These are phyloP conservation scores for Dipodomys spectabilis DNA, from an alignment of 2,113 vertebrate species.

Conservation along the genomic window DNA sequence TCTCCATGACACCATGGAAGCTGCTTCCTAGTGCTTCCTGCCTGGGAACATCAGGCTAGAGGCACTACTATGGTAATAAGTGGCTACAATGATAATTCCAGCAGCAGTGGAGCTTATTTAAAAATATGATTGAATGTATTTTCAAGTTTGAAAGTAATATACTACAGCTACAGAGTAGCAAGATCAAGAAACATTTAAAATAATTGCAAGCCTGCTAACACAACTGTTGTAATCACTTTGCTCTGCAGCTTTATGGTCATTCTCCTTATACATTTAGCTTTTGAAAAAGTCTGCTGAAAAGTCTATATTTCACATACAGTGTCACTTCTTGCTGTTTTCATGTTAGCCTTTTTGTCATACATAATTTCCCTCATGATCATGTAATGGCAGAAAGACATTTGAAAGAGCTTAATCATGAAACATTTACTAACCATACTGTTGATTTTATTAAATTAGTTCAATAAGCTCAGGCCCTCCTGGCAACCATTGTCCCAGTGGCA, in stretches of 20 bases:
- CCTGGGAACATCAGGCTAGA: not conserved
- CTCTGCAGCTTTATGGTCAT: conserved; percentile 48
- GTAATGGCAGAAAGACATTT: conserved; percentile 50
- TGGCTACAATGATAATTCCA: not conserved
- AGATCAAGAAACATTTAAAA: conserved; percentile 51
- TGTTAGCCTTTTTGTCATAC: conserved; percentile 55
- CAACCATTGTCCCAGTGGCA: not conserved
- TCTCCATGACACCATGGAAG: not conserved
- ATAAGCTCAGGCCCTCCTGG: not conserved
- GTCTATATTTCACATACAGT: not conserved
- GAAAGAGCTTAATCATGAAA: conserved; percentile 45
- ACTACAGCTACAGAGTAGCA: conserved; percentile 13
- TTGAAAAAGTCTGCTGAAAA: conserved; percentile 46
- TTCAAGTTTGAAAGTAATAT: conserved; percentile 51
- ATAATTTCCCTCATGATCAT: conserved; percentile 52
- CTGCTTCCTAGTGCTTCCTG: not conserved
- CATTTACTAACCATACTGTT: conserved; percentile 48
- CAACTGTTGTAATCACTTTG: conserved; percentile 58
- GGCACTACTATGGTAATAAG: not conserved
- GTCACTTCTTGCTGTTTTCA: conserved; percentile 62
- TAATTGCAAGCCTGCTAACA: conserved; percentile 37
- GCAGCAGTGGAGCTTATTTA: conserved; percentile 11
- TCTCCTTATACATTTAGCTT: conserved; percentile 47
- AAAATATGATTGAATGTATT: conserved; percentile 17
- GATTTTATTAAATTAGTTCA: conserved; percentile 64